Conservation (phyloP, 1,140 invertebrate species). For the Zaprionus camerounensis region DNA sequence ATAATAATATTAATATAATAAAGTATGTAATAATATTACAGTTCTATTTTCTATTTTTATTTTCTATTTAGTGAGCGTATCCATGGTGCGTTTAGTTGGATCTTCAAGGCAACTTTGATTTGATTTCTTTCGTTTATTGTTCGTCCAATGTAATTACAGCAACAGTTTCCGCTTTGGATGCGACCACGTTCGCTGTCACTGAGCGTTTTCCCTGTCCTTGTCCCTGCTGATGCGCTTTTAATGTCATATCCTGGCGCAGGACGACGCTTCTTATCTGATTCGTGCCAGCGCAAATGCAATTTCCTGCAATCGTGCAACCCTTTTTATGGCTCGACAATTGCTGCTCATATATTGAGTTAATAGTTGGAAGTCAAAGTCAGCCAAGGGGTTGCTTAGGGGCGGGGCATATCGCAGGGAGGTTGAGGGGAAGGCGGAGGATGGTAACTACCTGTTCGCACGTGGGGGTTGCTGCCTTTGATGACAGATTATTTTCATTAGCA, state of each 20-base stretch:
- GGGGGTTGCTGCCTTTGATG: conserved; percentile 72
- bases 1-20: not conserved
- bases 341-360: conserved; percentile 70
- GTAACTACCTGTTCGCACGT: conserved; percentile 56
- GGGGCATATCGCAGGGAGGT: not conserved
- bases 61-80: not conserved
- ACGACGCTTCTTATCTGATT: conserved; percentile 69
- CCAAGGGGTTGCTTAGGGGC: not conserved
- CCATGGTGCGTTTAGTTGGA: not conserved
- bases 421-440: not conserved
- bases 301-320: conserved; percentile 66
- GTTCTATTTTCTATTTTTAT: not conserved
- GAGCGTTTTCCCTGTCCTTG: not conserved
- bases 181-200: not conserved
- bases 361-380: conserved; percentile 68
- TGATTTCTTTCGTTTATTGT: conserved; percentile 16
- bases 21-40: too few relatives aligned
- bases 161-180: conserved; percentile 63
- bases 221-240: conserved; percentile 73
- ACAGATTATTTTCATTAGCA: conserved; percentile 83
- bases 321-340: conserved; percentile 54
- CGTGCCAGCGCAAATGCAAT: conserved; percentile 78
- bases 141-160: conserved; percentile 70
- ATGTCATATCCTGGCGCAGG: conserved; percentile 69
- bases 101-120: not conserved